Percentiles rank a stretch among this genome's conserved stretches.
Evolutionary conservation across 2,113 vertebrate genomes (phyloP).

Genomic region (Hippocampus mohnikei): DNA sequence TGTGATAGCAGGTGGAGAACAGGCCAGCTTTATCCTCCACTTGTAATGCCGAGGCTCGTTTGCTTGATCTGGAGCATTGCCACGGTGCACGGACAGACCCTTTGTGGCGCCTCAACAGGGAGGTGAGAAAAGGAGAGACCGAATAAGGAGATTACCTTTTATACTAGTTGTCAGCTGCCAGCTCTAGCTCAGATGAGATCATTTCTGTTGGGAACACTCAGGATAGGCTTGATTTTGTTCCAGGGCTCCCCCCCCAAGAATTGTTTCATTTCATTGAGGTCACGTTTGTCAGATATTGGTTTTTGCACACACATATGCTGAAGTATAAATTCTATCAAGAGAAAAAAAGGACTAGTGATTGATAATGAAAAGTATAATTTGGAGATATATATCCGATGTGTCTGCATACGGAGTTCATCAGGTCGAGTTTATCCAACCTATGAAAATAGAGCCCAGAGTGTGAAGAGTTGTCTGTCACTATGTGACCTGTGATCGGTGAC

Average conservation of each 20-base stretch:
- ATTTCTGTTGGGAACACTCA: slow-evolving; percentile 8
- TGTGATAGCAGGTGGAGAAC: slow-evolving; percentile 51
- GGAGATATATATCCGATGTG: not conserved
- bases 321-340: not conserved
- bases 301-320: not conserved
- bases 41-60: slow-evolving; percentile 43
- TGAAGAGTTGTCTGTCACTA: not conserved
- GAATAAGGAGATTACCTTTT: slow-evolving; percentile 49
- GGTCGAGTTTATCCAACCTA: no score
- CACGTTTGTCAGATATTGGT: not conserved
- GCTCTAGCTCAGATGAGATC: slow-evolving; percentile 20
- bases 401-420: no score
- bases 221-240: slow-evolving; percentile 4
- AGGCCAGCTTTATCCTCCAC: slow-evolving; percentile 39
- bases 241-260: not conserved
- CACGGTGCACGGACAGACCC: slow-evolving; percentile 14
- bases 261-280: not conserved
- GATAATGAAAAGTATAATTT: not conserved
- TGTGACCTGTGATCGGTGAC: not conserved
- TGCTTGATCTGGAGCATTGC: slow-evolving; percentile 43
- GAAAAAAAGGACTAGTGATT: not conserved
- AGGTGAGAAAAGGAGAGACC: slow-evolving; percentile 26
- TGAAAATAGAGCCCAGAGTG: not conserved
- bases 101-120: slow-evolving; percentile 33
- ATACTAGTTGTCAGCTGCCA: slow-evolving; percentile 20